These are phyloP conservation scores for Heliconius aoede DNA, from an alignment of 2,888 invertebrate genomes.

Conservation along the genomic window DNA sequence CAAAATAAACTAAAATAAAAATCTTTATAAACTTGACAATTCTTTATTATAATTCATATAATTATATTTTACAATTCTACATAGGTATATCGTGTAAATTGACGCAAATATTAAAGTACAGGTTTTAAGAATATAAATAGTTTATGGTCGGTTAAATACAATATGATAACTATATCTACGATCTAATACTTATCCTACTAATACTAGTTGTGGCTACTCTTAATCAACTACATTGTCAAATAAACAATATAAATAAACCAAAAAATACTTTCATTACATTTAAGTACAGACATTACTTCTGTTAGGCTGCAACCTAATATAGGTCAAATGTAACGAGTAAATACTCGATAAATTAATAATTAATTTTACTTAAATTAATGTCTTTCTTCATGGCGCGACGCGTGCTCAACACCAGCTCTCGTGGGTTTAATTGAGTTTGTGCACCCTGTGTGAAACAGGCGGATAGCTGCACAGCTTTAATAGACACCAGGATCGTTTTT, in stretches of 20 bases:
- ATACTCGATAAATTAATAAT: slow-evolving; percentile 45
- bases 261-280: slow-evolving; percentile 61
- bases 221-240: slow-evolving; percentile 18
- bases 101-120: not conserved
- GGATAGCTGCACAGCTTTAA: slow-evolving; percentile 69
- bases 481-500: slow-evolving; percentile 64
- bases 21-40: not conserved
- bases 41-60: not conserved
- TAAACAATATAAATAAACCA: slow-evolving; percentile 32
- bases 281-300: slow-evolving; percentile 71
- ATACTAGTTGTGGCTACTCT: slow-evolving; percentile 33
- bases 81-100: not conserved
- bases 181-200: slow-evolving; percentile 34
- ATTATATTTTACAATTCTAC: slow-evolving; percentile 1
- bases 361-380: slow-evolving; percentile 25
- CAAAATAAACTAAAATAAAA: not conserved
- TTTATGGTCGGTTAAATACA: slow-evolving; percentile 11
- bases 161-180: slow-evolving; percentile 20
- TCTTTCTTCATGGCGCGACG: not conserved
- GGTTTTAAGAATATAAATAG: not conserved
- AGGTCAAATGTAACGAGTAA: slow-evolving; percentile 57
- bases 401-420: not conserved
- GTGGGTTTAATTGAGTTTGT: slow-evolving; percentile 44
- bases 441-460: slow-evolving; percentile 54
- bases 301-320: slow-evolving; percentile 71